A percentile compares a stretch with the other conserved stretches of the same genome.
These are phyloP conservation scores for Grapholita molesta DNA, from an alignment of 1,140 invertebrate genomes.

Conservation along the genomic window DNA sequence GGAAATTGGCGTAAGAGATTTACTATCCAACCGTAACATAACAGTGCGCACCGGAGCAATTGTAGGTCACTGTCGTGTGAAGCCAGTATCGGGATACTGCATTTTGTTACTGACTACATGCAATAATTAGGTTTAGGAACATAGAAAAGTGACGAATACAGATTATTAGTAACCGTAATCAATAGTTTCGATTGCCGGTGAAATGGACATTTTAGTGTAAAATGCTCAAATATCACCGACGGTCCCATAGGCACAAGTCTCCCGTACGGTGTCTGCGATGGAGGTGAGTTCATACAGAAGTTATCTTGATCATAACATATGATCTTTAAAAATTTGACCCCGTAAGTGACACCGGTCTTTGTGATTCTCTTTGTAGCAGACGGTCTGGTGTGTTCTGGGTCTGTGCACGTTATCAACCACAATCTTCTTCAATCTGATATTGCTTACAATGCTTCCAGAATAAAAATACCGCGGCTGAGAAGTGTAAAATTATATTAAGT, in stretches of 20 bases:
- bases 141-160: constrained; percentile 9
- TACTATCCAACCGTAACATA: constrained; percentile 64
- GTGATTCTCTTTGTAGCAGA: no score
- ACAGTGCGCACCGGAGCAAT: constrained; percentile 52
- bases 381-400: no score
- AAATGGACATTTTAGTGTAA: constrained; percentile 74
- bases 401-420: no score
- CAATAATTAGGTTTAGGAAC: constrained; percentile 26
- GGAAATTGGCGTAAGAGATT: constrained; percentile 44
- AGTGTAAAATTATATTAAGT: no score
- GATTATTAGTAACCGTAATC: constrained; percentile 30
- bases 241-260: constrained; percentile 71
- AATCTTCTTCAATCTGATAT: no score
- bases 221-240: constrained; percentile 77
- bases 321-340: neutral
- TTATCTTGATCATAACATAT: neutral
- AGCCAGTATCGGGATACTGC: neutral
- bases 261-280: constrained; percentile 73
- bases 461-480: no score
- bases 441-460: no score
- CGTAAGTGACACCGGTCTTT: no score
- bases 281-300: constrained; percentile 45
- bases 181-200: constrained; percentile 41
- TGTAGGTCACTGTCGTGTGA: constrained; percentile 44
- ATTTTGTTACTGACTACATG: constrained; percentile 17